Conservation (phyloP, 2,797 vertebrate genomes). For the Coccyzus lansbergi region DNA sequence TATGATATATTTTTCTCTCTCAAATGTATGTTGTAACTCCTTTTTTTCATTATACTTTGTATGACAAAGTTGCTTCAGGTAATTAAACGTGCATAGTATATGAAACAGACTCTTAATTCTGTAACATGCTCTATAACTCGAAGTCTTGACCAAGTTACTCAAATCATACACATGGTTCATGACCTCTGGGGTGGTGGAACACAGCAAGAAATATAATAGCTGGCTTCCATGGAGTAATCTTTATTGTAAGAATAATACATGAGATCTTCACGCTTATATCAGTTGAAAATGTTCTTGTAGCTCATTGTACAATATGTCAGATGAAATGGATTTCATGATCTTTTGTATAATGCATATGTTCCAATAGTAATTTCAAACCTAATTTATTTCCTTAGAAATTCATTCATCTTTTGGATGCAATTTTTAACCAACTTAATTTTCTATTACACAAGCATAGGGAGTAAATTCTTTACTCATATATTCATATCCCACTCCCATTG, state of each 20-base stretch:
- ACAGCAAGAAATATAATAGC: slow-evolving; percentile 27
- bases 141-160: background rate
- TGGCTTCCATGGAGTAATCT: slow-evolving; percentile 39
- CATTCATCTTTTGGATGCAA: slow-evolving; percentile 65
- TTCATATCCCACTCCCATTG: background rate
- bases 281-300: slow-evolving; percentile 65
- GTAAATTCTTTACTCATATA: slow-evolving; percentile 34
- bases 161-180: slow-evolving; percentile 2
- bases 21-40: background rate
- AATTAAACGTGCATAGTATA: background rate
- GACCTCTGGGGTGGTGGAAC: slow-evolving; percentile 29
- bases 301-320: slow-evolving; percentile 60
- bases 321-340: slow-evolving; percentile 69
- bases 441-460: slow-evolving; percentile 49
- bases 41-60: background rate
- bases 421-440: slow-evolving; percentile 65
- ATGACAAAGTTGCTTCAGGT: background rate
- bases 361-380: slow-evolving; percentile 68
- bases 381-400: slow-evolving; percentile 70
- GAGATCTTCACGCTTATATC: slow-evolving; percentile 41
- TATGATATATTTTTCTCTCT: slow-evolving; percentile 10
- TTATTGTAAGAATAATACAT: slow-evolving; percentile 68
- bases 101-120: background rate
- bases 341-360: slow-evolving; percentile 73
- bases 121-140: background rate